phyloP scores from a whole-genome alignment of 2,888 invertebrate species.

The Alloplasta piceator region DNA sequence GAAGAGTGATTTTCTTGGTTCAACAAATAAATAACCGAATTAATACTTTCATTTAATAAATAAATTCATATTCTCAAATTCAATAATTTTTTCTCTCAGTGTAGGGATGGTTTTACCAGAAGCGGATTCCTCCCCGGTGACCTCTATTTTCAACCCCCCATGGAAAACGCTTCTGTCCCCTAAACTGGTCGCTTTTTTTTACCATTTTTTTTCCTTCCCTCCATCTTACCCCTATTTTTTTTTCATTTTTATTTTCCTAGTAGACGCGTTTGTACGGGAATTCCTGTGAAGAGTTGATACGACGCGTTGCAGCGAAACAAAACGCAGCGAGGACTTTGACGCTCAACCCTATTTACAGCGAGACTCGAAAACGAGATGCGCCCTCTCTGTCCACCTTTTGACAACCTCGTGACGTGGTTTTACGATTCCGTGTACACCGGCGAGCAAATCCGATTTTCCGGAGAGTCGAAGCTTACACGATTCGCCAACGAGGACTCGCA shows the following conservation, averaged over 20 bases:
- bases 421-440: conserved; percentile 38
- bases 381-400: neutral
- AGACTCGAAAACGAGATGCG: conserved; percentile 43
- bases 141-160: conserved; percentile 48
- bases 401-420: conserved; percentile 28
- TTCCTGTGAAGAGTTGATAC: conserved; percentile 31
- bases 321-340: conserved; percentile 22
- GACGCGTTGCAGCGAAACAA: conserved; percentile 48
- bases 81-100: too few species aligned
- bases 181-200: conserved; percentile 18
- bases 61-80: too few species aligned
- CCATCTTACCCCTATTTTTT: neutral
- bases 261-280: conserved; percentile 56
- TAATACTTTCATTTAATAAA: too few species aligned
- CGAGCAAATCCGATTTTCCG: conserved; percentile 26
- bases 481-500: conserved; percentile 3
- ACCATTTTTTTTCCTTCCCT: conserved; percentile 11
- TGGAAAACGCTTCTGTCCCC: conserved; percentile 56
- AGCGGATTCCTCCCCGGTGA: conserved; percentile 24
- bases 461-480: conserved; percentile 24
- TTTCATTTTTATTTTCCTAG: conserved; percentile 45
- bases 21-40: too few species aligned
- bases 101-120: neutral
- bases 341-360: conserved; percentile 4
- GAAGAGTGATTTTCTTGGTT: too few species aligned